Conservation (phyloP, 2,888 invertebrate genomes). For the Drosophila leonis region DNA sequence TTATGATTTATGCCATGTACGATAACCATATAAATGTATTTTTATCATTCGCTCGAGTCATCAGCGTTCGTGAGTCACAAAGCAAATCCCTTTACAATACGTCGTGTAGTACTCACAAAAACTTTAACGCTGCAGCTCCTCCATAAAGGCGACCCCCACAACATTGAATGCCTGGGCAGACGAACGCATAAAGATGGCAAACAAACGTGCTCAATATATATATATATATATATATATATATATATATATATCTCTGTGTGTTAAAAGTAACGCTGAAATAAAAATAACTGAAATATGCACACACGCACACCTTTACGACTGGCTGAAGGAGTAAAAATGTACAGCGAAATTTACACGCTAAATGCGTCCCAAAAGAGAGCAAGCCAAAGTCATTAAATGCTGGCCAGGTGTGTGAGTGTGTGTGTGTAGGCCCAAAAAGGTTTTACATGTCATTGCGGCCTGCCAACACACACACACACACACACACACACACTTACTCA, state of each 20-base stretch:
- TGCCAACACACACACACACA: conserved; percentile 38
- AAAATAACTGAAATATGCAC: conserved; percentile 76
- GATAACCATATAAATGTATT: conserved; percentile 64
- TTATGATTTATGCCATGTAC: conserved; percentile 64
- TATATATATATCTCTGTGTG: conserved; percentile 24
- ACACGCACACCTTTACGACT: conserved; percentile 66
- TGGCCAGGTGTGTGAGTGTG: conserved; percentile 60
- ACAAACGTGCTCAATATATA: conserved; percentile 50
- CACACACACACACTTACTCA: conserved; percentile 24
- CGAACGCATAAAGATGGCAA: conserved; percentile 58
- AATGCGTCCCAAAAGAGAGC: conserved; percentile 77
- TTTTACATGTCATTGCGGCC: conserved; percentile 76
- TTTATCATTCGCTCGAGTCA: conserved; percentile 58
- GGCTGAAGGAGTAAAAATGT: conserved; percentile 74
- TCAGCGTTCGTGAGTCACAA: conserved; percentile 56
- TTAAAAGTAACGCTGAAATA: conserved; percentile 73
- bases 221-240: no score
- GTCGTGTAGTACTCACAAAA: conserved; percentile 30
- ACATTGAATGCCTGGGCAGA: conserved; percentile 24
- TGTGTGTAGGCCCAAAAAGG: conserved; percentile 70
- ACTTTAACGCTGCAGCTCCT: conserved; percentile 40
- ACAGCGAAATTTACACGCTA: conserved; percentile 75
- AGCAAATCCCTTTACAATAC: conserved; percentile 70
- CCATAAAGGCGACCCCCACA: conserved; percentile 31
- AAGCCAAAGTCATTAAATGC: conserved; percentile 79